phyloP scores from a whole-genome alignment of 2,113 vertebrate species.

The Lutjanus erythropterus region DNA sequence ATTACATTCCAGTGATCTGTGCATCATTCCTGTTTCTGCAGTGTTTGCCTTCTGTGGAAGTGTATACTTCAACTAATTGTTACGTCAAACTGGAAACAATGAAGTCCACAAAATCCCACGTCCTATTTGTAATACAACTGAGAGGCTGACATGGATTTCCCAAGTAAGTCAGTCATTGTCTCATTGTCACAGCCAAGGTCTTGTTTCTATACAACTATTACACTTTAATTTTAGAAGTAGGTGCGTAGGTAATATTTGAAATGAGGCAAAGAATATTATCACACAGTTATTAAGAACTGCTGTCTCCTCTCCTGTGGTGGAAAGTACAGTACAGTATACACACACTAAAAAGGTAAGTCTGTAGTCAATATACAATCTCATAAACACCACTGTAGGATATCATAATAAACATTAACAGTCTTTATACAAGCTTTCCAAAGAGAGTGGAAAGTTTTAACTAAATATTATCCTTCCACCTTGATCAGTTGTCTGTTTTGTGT shows the following conservation, averaged over 20 bases:
- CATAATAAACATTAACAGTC: neutral
- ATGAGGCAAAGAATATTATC: neutral
- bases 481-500: slow-evolving; percentile 6
- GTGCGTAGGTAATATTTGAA: neutral
- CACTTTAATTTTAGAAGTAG: neutral
- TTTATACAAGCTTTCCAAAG: neutral
- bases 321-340: no score
- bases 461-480: no score
- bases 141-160: no score
- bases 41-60: neutral
- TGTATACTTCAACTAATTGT: neutral
- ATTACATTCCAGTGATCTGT: neutral
- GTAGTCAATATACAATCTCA: neutral
- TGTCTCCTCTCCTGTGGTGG: no score
- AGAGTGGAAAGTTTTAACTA: neutral
- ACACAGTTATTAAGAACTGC: neutral
- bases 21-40: neutral
- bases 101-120: neutral
- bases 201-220: neutral
- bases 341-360: no score
- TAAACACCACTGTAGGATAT: neutral
- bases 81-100: neutral
- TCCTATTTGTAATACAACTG: neutral
- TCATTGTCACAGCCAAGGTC: neutral
- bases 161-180: no score